Percentiles rank a stretch among this genome's conserved stretches.
Evolutionary conservation across 2,113 vertebrate genomes (phyloP).

Genomic region (Neodontobutis hainanensis): DNA sequence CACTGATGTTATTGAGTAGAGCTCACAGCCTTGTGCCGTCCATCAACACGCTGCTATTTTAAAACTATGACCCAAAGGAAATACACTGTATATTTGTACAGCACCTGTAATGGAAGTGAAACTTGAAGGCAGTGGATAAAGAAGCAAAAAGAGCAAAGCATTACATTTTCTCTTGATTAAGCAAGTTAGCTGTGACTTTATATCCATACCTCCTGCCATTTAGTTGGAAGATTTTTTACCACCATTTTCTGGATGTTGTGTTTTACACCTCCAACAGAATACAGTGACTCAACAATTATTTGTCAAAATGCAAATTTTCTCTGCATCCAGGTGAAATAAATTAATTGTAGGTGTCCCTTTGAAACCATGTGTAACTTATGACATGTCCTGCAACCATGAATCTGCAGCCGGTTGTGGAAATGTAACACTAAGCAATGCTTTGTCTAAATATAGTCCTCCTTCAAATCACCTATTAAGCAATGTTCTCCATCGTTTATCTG

Average conservation of each 20-base stretch:
- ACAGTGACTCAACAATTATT: too few relatives aligned
- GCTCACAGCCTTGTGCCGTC: conserved; percentile 63
- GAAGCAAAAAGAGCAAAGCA: conserved; percentile 19
- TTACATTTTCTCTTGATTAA: conserved; percentile 35
- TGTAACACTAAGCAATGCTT: too few relatives aligned
- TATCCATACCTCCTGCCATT: neutral
- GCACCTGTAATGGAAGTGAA: conserved; percentile 39
- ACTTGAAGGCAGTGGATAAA: conserved; percentile 21
- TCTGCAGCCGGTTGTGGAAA: too few relatives aligned
- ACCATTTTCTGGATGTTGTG: neutral
- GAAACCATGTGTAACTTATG: too few relatives aligned
- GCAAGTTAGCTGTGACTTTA: conserved; percentile 20
- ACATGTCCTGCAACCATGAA: too few relatives aligned
- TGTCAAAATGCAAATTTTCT: too few relatives aligned
- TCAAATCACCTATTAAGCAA: conserved; percentile 20
- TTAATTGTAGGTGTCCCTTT: too few relatives aligned
- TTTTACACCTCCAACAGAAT: too few relatives aligned
- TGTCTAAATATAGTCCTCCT: neutral
- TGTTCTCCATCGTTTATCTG: conserved; percentile 12
- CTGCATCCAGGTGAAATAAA: too few relatives aligned
- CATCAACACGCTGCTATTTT: conserved; percentile 56
- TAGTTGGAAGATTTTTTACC: neutral
- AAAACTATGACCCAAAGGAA: conserved; percentile 43
- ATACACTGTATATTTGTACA: conserved; percentile 34
- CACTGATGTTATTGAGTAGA: conserved; percentile 54